Evolutionary conservation across 2,113 vertebrate species (phyloP), one percentile per base, ranked within the genome.

Genomic region (Elephas maximus): DNA sequence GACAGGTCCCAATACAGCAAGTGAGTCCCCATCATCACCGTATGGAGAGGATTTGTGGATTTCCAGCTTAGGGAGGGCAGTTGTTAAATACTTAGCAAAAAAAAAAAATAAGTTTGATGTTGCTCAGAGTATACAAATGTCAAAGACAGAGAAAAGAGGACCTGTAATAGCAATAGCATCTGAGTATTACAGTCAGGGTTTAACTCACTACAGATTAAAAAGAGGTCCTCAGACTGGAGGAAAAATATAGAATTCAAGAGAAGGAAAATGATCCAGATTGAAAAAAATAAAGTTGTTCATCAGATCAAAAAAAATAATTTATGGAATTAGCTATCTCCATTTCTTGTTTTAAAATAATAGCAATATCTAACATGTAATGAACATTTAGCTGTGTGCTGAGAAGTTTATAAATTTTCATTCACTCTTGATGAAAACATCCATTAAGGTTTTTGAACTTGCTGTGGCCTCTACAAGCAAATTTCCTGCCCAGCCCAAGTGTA

Each of bases 391-490:
- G n/a, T 30, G 14, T 28, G n/a, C 10, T 14, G 26, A 51, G 69
- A 5, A 85, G 8, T 81, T 84, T 81, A 84, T 28, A 95, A 28
- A 76, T 94, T 88, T 91, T 91, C 26, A 88, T 88, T 91, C 83
- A 71, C 30, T 6, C 30, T 91, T 88, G 41, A 85, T 30, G 65
- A 85, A 93, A 93, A 63, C 18, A 91, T 82, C 41, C 41, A 84
- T 57, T 65, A 60, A 77, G n/a, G 15, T 12, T 81, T 74, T 84
- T 60, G 53, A 94, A 62, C 20, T 53, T 80, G 37, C 5, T 80
- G 1, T 23, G 71, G 81, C 30, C 28, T 69, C 23, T 30, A 10
- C 23, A 21, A 18, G 51, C 12, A 82, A 93, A 0, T 24, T 71
- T 92, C 77, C 17, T 87, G 9, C 51, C 51, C 44, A 86, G 10